These are phyloP conservation scores for Amazona guildingii DNA, from an alignment of 2,113 vertebrate genomes.

Conservation along the genomic window DNA sequence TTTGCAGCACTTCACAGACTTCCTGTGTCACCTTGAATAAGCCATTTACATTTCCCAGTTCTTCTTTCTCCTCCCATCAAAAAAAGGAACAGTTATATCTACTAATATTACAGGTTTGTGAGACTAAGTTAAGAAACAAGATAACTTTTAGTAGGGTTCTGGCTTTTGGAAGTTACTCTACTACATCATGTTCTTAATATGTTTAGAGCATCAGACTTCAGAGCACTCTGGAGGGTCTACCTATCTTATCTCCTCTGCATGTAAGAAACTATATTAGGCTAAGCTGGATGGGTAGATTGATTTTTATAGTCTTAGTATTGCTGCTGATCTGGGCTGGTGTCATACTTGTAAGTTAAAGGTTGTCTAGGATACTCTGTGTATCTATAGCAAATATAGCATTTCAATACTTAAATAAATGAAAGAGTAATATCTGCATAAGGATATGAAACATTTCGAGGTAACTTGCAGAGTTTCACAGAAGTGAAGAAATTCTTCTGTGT, in stretches of 20 bases:
- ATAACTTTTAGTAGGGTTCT: neutral
- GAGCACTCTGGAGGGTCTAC: neutral
- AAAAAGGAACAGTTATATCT: constrained; percentile 4
- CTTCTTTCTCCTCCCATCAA: constrained; percentile 25
- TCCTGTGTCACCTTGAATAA: constrained; percentile 57
- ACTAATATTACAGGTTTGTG: neutral
- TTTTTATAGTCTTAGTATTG: neutral
- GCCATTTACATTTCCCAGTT: constrained; percentile 33
- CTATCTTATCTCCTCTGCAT: neutral
- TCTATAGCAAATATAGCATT: neutral
- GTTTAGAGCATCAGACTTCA: neutral
- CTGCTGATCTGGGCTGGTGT: neutral
- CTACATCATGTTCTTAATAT: constrained; percentile 13
- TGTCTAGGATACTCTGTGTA: neutral
- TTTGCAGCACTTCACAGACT: constrained; percentile 47
- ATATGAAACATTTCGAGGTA: neutral
- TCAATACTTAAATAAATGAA: neutral
- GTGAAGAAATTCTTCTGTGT: neutral
- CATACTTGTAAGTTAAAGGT: neutral
- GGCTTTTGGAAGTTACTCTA: neutral
- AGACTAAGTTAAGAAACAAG: neutral
- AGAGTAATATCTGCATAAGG: neutral
- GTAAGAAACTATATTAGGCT: neutral
- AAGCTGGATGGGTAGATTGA: neutral
- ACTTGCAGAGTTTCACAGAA: neutral